Conservation (phyloP, 2,797 vertebrate genomes). For the Chelon auratus region DNA sequence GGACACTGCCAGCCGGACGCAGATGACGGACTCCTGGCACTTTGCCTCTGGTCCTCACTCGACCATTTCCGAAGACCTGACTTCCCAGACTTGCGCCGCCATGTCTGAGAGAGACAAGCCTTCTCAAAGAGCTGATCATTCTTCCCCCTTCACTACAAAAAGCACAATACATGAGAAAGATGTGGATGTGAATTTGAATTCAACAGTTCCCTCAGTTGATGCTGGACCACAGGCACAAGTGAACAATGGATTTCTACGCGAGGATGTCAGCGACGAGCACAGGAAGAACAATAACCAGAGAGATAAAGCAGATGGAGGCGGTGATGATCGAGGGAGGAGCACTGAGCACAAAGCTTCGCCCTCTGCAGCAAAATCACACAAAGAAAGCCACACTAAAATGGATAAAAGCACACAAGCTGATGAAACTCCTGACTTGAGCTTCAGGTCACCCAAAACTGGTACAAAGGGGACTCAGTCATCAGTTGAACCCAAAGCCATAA, state of each 20-base stretch:
- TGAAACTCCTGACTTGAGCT: constrained; percentile 55
- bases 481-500: constrained; percentile 66
- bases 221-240: constrained; percentile 80
- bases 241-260: constrained; percentile 54
- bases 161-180: constrained; percentile 73
- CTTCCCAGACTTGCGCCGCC: constrained; percentile 83
- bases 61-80: constrained; percentile 85
- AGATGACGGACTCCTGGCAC: constrained; percentile 77
- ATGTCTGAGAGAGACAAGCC: constrained; percentile 82
- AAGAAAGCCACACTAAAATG: constrained; percentile 67
- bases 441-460: constrained; percentile 50
- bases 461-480: constrained; percentile 60
- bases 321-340: constrained; percentile 16
- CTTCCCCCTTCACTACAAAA: constrained; percentile 61
- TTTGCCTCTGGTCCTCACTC: constrained; percentile 77
- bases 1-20: constrained; percentile 66
- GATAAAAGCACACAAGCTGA: constrained; percentile 78
- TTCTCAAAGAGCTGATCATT: constrained; percentile 32
- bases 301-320: constrained; percentile 21
- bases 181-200: constrained; percentile 80
- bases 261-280: constrained; percentile 45
- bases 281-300: constrained; percentile 59
- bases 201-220: constrained; percentile 71
- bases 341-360: constrained; percentile 43
- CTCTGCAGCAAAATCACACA: constrained; percentile 15